Conservation (phyloP, 2,888 invertebrate species). For the Pristionchus maxplancki region DNA sequence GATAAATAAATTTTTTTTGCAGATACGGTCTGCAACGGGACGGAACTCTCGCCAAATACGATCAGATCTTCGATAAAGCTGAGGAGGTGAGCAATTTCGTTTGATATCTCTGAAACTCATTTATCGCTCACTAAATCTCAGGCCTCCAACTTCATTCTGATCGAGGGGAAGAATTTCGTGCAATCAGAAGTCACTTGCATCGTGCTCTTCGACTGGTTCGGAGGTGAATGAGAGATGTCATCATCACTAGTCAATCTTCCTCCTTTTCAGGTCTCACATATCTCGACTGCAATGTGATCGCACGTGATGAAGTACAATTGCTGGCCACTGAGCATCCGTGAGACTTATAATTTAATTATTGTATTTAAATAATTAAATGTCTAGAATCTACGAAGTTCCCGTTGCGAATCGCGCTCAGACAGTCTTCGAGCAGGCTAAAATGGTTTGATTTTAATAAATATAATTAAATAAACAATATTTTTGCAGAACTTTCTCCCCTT, state of each 20-base stretch:
- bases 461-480: neutral
- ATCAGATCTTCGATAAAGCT: constrained; percentile 34
- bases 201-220: constrained; percentile 33
- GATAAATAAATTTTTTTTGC: neutral
- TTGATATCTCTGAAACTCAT: neutral
- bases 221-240: neutral
- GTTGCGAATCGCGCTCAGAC: neutral
- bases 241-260: neutral
- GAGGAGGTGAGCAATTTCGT: neutral
- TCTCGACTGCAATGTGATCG: constrained; percentile 34
- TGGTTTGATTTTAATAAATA: neutral
- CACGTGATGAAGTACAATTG: constrained; percentile 7
- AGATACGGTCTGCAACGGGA: constrained; percentile 25
- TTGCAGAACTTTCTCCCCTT: neutral
- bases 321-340: constrained; percentile 5
- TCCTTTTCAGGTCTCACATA: neutral
- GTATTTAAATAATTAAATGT: neutral
- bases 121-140: neutral
- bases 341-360: neutral
- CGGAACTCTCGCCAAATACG: constrained; percentile 24
- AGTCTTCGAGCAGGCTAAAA: neutral
- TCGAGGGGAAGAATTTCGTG: neutral
- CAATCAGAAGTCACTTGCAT: constrained; percentile 19
- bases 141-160: constrained; percentile 14
- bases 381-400: constrained; percentile 26